These are phyloP conservation scores for Sinelater perroti DNA, from an alignment of 2,888 invertebrate species.

Conservation along the genomic window DNA sequence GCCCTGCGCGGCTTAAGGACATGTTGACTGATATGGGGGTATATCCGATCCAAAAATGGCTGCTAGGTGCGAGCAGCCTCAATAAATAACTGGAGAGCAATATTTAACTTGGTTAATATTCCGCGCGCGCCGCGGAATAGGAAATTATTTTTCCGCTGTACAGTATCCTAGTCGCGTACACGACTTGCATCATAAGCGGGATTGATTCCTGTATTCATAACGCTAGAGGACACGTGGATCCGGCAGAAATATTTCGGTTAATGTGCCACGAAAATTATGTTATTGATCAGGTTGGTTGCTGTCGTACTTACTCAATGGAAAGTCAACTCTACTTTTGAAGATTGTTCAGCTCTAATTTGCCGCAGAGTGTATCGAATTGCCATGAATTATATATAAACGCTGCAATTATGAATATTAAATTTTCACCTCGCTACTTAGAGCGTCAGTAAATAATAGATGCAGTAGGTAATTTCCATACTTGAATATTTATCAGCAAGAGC, in stretches of 20 bases:
- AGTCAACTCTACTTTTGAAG: background rate
- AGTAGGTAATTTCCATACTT: constrained; percentile 46
- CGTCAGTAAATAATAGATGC: constrained; percentile 47
- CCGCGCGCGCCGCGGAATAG: constrained; percentile 50
- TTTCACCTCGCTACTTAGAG: constrained; percentile 44
- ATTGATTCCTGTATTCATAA: constrained; percentile 47
- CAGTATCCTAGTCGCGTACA: constrained; percentile 51
- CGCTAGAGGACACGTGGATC: no score
- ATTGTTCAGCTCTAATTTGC: background rate
- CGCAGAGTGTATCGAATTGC: constrained; percentile 16
- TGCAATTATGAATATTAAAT: constrained; percentile 46
- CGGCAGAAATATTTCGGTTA: constrained; percentile 31
- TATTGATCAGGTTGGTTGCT: constrained; percentile 20
- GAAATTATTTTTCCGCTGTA: constrained; percentile 56
- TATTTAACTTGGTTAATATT: constrained; percentile 54
- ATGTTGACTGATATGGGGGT: constrained; percentile 36
- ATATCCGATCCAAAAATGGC: constrained; percentile 39
- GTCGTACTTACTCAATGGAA: constrained; percentile 9
- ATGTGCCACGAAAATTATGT: constrained; percentile 30
- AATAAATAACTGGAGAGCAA: constrained; percentile 49
- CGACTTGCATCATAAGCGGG: constrained; percentile 51
- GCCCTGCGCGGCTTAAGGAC: constrained; percentile 25
- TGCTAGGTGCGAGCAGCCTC: constrained; percentile 41
- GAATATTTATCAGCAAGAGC: constrained; percentile 47
- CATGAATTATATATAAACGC: constrained; percentile 21